phyloP scores from a whole-genome alignment of 2,113 vertebrate species.

The Trichomycterus rosablanca region DNA sequence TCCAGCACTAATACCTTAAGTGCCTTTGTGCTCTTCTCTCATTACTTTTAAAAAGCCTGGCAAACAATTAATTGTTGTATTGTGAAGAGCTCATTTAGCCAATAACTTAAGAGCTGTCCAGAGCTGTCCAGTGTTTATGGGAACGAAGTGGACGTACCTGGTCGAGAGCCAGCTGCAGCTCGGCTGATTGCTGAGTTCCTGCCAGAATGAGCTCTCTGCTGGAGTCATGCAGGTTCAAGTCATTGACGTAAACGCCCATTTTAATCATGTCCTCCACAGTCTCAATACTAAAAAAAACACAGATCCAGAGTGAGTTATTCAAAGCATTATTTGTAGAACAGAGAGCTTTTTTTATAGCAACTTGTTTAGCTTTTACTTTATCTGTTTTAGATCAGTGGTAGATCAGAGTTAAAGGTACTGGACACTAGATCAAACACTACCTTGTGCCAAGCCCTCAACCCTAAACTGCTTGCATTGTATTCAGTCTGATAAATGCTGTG shows the following conservation, averaged over 20 bases:
- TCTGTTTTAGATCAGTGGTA: no score
- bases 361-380: not conserved
- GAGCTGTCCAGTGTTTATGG: not conserved
- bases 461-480: no score
- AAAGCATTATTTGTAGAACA: no score
- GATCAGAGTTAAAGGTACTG: no score
- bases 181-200: conserved; percentile 69
- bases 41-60: no score
- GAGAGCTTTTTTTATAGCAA: not conserved
- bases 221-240: conserved; percentile 70
- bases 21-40: no score
- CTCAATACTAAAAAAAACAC: conserved; percentile 58
- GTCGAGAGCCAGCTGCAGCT: conserved; percentile 68
- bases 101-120: not conserved
- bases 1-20: no score
- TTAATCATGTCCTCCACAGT: conserved; percentile 73
- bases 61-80: no score
- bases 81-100: not conserved
- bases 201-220: conserved; percentile 70
- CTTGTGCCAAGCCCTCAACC: no score
- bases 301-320: conserved; percentile 14
- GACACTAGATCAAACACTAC: not conserved
- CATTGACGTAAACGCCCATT: conserved; percentile 70
- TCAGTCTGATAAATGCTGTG: no score
- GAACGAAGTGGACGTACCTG: conserved; percentile 53